Evolutionary conservation across 2,797 vertebrate genomes (phyloP).

Genomic region (Syngnathus acus): DNA sequence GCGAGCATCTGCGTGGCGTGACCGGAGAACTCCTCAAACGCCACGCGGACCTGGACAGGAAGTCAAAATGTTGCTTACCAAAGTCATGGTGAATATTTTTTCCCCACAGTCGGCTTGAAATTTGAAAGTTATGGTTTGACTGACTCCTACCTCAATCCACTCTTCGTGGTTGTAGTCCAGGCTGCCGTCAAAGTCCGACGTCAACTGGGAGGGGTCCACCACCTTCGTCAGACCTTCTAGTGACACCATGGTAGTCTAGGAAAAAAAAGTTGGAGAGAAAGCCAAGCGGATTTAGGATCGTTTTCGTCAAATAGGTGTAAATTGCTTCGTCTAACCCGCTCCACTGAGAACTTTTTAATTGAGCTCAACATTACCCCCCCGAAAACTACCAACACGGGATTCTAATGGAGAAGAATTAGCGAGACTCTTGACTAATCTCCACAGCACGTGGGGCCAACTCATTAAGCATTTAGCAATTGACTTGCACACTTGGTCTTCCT

Average conservation of each 20-base stretch:
- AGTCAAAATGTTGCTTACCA: background rate
- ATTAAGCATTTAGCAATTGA: constrained; percentile 4
- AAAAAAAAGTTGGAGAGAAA: background rate
- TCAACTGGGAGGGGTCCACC: constrained; percentile 96
- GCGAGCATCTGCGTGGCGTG: constrained; percentile 90
- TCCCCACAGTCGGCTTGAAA: background rate
- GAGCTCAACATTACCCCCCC: background rate
- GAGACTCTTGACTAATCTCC: background rate
- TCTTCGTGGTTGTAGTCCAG: constrained; percentile 98
- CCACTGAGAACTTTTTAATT: constrained; percentile 3
- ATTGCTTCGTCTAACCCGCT: constrained; percentile 3
- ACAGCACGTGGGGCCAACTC: background rate
- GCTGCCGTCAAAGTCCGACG: constrained; percentile 93
- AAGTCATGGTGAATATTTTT: background rate
- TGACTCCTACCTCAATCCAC: constrained; percentile 81
- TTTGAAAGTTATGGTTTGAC: background rate
- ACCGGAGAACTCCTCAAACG: constrained; percentile 95
- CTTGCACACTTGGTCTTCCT: background rate
- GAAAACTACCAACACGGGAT: background rate
- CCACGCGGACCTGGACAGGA: constrained; percentile 78
- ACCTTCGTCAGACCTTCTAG: constrained; percentile 97
- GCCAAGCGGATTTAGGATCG: constrained; percentile 8
- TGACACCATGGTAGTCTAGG: constrained; percentile 98
- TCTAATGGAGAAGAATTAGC: background rate
- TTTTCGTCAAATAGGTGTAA: constrained; percentile 10